phyloP scores from a whole-genome alignment of 2,113 vertebrate genomes.

The Myodes glareolus region DNA sequence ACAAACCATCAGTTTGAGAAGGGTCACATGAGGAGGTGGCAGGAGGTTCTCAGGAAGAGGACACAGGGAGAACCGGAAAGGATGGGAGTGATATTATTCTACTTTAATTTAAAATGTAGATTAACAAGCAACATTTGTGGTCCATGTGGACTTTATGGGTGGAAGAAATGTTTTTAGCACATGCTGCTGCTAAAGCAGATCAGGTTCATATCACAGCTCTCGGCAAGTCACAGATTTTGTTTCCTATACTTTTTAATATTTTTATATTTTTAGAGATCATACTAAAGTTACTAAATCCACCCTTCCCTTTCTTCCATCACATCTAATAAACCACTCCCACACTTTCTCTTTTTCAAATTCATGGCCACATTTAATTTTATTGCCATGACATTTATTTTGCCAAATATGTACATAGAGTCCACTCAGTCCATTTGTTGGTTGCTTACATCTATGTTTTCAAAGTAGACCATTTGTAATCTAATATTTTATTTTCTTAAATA shows the following conservation, averaged over 20 bases:
- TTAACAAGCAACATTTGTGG: background rate
- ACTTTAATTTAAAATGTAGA: background rate
- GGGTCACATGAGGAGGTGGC: background rate
- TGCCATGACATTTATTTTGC: too few relatives aligned
- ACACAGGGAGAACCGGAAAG: background rate
- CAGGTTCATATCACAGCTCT: background rate
- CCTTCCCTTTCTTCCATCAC: background rate
- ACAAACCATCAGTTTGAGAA: background rate
- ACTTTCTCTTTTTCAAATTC: background rate
- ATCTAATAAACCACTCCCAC: background rate
- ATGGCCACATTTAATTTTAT: background rate
- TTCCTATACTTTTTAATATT: background rate
- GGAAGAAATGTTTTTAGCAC: background rate
- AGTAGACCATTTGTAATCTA: background rate
- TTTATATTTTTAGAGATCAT: background rate
- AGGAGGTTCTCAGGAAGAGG: background rate
- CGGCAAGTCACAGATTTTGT: background rate
- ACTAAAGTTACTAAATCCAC: background rate
- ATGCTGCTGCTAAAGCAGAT: background rate
- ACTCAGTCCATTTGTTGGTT: background rate
- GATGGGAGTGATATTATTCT: background rate
- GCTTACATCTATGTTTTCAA: background rate
- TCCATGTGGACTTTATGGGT: background rate
- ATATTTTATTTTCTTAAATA: slow-evolving; percentile 15
- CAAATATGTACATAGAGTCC: rapidly evolving